Evolutionary conservation across 2,113 vertebrate genomes (phyloP), one percentile per base, ranked within the genome.

Genomic region (Motacilla alba): DNA sequence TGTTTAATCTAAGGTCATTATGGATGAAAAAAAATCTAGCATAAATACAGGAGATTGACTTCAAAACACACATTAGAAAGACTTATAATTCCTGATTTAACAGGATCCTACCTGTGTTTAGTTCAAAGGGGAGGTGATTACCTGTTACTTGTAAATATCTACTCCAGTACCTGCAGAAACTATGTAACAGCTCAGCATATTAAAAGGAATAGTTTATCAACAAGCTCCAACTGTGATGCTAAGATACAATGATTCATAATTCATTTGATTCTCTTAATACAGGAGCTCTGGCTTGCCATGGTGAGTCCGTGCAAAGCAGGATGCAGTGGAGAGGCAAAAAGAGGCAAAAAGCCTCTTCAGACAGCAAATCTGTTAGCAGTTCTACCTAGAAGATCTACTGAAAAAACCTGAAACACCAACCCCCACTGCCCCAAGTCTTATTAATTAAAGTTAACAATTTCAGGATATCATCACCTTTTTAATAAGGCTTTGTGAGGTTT

Each of bases 51-150:
- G 28, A 67, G 46, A 39, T 2, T 4, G 1, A 83, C 16, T 85
- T 86, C 43, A 85, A 91, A 91, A 74, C 50, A 60, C 35, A 55
- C 4, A 3, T 31, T 62, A 69, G 39, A 76, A 73, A 63, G n/a
- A 56, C 27, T 17, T 9, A 1, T 33, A 56, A 26, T 43, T 91
- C n/a, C 16, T 80, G 18, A 67, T 77, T 23, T 87, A 86, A 59
- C 5, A 27, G 44, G 66, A 15, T 15, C 2, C 0, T 67, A 87
- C 41, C 59, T 17, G 9, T 0, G 0, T 59, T 80, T 77, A 17
- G 5, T 83, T 94, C 70, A 59, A 86, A 64, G n/a, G 6, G 53
- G 47, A 72, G 83, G 14, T 20, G 20, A 20, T 81, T 67, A 44
- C 10, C 28, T 56, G 19, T 16, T 67, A 44, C 20, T 70, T 78